Evolutionary conservation across 2,797 vertebrate genomes (phyloP).

Genomic region (Sebastes elongatus): DNA sequence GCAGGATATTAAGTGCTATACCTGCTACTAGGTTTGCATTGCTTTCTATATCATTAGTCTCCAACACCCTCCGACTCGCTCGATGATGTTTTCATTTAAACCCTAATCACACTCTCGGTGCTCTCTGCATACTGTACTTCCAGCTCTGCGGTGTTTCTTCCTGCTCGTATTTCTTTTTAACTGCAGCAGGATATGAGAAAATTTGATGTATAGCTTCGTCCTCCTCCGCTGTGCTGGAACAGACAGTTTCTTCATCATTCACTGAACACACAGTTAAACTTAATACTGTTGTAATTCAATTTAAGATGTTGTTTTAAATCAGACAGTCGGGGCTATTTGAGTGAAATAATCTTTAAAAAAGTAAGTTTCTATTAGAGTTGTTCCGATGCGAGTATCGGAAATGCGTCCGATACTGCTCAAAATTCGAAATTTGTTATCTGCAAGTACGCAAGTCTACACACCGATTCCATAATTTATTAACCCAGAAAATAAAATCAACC

Average conservation of each 20-base stretch:
- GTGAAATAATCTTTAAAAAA: neutral
- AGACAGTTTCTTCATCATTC: constrained; percentile 13
- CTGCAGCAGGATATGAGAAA: constrained; percentile 49
- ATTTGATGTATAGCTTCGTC: constrained; percentile 49
- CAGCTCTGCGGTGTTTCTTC: constrained; percentile 4
- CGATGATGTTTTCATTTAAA: constrained; percentile 61
- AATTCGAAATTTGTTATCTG: too few species aligned
- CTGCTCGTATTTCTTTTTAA: constrained; percentile 32
- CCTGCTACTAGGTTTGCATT: constrained; percentile 36
- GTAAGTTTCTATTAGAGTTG: too few species aligned
- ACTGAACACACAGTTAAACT: neutral
- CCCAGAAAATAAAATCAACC: rapidly evolving
- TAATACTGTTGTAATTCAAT: neutral
- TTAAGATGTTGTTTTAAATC: neutral
- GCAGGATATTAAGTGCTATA: constrained; percentile 54
- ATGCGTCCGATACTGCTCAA: too few species aligned
- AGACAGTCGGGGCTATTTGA: neutral
- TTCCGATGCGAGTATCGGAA: too few species aligned
- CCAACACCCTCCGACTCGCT: constrained; percentile 34
- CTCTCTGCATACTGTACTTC: neutral
- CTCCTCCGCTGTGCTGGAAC: constrained; percentile 1
- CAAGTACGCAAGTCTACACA: too few species aligned
- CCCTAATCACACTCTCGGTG: constrained; percentile 44
- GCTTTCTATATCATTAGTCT: constrained; percentile 45
- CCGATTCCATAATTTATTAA: too few species aligned